These are phyloP conservation scores for Altica lythri DNA, from an alignment of 2,888 invertebrate species.

Conservation along the genomic window DNA sequence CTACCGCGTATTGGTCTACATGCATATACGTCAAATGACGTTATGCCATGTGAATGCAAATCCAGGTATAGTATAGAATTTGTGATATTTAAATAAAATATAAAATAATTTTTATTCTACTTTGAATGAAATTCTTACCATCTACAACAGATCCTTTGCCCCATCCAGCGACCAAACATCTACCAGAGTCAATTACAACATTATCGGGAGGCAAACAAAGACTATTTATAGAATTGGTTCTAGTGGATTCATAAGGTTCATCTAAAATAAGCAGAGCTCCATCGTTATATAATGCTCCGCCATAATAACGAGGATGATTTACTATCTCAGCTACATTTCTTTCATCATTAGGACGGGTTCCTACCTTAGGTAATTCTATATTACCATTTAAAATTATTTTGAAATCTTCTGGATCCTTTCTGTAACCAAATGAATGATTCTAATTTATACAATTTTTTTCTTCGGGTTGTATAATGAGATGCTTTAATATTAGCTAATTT, in stretches of 20 bases:
- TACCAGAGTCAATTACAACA: slow-evolving; percentile 56
- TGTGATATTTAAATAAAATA: too few species aligned
- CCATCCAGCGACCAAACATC: slow-evolving; percentile 77
- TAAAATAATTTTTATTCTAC: too few species aligned
- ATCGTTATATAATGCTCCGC: slow-evolving; percentile 67
- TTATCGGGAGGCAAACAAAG: slow-evolving; percentile 67
- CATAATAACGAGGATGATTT: slow-evolving; percentile 60
- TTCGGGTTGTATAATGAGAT: too few species aligned
- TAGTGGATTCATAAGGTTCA: slow-evolving; percentile 57
- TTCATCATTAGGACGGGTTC: slow-evolving; percentile 64
- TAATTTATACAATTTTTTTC: too few species aligned
- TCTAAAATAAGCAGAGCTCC: slow-evolving; percentile 68
- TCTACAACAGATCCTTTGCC: slow-evolving; percentile 47
- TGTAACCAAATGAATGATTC: too few species aligned
- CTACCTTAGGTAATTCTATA: slow-evolving; percentile 70
- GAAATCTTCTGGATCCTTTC: slow-evolving; percentile 27
- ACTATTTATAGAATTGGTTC: slow-evolving; percentile 67
- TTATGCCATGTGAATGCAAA: too few species aligned
- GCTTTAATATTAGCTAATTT: too few species aligned
- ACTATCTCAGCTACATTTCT: slow-evolving; percentile 58
- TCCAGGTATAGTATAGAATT: too few species aligned
- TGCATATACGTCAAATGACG: too few species aligned
- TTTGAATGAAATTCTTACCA: too few species aligned
- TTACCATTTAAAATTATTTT: slow-evolving; percentile 76
- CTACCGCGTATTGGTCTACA: too few species aligned